Conservation (phyloP, 2,797 vertebrate genomes). For the Diglossa cyanea region DNA sequence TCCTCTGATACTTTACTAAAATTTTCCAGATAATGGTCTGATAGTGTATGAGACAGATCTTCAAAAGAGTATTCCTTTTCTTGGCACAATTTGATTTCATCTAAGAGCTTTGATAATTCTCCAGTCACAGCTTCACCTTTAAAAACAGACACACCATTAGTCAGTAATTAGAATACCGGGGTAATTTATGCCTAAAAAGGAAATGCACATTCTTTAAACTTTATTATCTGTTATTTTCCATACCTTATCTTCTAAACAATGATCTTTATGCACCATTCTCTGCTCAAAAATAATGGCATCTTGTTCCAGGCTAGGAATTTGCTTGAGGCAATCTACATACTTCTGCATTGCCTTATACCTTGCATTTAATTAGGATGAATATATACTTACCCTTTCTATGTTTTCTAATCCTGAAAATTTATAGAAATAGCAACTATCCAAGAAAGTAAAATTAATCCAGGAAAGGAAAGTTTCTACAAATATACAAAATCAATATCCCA, state of each 20-base stretch:
- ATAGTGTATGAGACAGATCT: constrained; percentile 94
- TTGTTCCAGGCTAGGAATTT: background rate
- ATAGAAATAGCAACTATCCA: background rate
- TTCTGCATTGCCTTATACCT: background rate
- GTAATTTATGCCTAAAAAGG: constrained; percentile 1
- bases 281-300: background rate
- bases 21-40: constrained; percentile 92
- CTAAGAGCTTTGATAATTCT: constrained; percentile 92
- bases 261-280: background rate
- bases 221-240: background rate
- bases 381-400: background rate
- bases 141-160: constrained; percentile 59
- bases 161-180: constrained; percentile 17
- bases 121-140: constrained; percentile 91
- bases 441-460: background rate
- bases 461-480: background rate
- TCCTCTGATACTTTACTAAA: constrained; percentile 89
- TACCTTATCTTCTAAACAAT: background rate
- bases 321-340: background rate
- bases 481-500: background rate
- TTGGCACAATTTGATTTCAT: constrained; percentile 94
- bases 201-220: constrained; percentile 14
- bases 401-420: background rate
- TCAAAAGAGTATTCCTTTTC: constrained; percentile 96
- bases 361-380: background rate